A percentile compares a stretch with the other conserved stretches of the same genome.
These are phyloP conservation scores for Drosophila barbarae DNA, from an alignment of 2,888 invertebrate genomes.

Conservation along the genomic window DNA sequence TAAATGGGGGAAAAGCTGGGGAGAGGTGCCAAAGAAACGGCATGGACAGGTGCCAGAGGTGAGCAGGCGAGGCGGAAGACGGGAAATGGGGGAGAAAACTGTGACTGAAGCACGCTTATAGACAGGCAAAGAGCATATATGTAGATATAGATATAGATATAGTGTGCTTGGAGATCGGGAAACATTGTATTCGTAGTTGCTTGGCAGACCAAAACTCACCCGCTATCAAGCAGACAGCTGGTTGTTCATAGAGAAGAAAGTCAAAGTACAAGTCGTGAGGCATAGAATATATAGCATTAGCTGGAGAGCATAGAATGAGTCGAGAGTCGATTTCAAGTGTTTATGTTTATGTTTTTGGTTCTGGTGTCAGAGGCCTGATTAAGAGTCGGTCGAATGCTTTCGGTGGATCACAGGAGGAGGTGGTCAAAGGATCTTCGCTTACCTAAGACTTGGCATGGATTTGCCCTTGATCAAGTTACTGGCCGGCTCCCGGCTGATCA, in stretches of 20 bases:
- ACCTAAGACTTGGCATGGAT: slow-evolving; percentile 98
- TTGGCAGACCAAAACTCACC: slow-evolving; percentile 77
- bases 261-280: slow-evolving; percentile 39
- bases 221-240: slow-evolving; percentile 81
- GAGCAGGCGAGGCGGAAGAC: slow-evolving; percentile 8
- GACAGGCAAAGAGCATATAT: slow-evolving; percentile 4
- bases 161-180: slow-evolving; percentile 24
- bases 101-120: slow-evolving; percentile 2
- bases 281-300: slow-evolving; percentile 37
- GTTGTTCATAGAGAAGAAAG: slow-evolving; percentile 60
- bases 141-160: slow-evolving; percentile 2
- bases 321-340: slow-evolving; percentile 31
- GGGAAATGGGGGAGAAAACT: neutral
- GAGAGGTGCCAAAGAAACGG: slow-evolving; percentile 14
- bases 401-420: neutral
- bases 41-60: slow-evolving; percentile 33
- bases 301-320: slow-evolving; percentile 21
- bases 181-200: slow-evolving; percentile 13
- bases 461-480: slow-evolving; percentile 94
- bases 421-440: slow-evolving; percentile 53
- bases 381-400: slow-evolving; percentile 20
- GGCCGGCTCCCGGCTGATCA: slow-evolving; percentile 83
- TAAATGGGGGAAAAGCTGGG: slow-evolving; percentile 8
- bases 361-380: slow-evolving; percentile 40
- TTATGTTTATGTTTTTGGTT: slow-evolving; percentile 11